Percentiles rank a stretch among this genome's conserved stretches.
These are phyloP conservation scores for Tapirus terrestris DNA, from an alignment of 2,113 vertebrate species.

Conservation along the genomic window DNA sequence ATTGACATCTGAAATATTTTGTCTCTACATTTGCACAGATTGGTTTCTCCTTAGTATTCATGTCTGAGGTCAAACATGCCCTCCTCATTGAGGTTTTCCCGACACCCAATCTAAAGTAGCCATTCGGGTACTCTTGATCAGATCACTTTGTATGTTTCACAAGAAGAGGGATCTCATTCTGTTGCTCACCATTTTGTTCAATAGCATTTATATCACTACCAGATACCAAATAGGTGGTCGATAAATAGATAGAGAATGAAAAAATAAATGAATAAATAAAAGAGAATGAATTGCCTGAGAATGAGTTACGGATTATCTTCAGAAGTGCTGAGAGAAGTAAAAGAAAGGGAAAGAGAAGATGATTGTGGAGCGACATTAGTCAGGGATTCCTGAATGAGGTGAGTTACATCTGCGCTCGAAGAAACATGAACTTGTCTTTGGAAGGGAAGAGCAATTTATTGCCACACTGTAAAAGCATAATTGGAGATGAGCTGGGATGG, in stretches of 20 bases:
- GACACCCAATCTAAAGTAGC: too few species aligned
- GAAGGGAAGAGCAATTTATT: not conserved
- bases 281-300: not conserved
- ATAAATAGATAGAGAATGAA: not conserved
- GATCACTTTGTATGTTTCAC: not conserved
- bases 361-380: not conserved
- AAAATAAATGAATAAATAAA: not conserved
- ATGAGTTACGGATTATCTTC: not conserved
- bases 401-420: not conserved
- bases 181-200: not conserved
- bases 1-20: not conserved
- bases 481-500: not conserved
- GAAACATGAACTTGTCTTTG: not conserved
- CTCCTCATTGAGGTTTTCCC: not conserved
- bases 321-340: not conserved
- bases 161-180: not conserved
- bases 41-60: not conserved
- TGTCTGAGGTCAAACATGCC: not conserved
- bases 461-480: not conserved
- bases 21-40: not conserved
- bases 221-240: not conserved
- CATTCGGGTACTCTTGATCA: not conserved
- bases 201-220: not conserved
- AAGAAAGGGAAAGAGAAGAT: not conserved
- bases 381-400: not conserved